Evolutionary conservation across 2,888 invertebrate species (phyloP).

Genomic region (Chirona hameri): DNA sequence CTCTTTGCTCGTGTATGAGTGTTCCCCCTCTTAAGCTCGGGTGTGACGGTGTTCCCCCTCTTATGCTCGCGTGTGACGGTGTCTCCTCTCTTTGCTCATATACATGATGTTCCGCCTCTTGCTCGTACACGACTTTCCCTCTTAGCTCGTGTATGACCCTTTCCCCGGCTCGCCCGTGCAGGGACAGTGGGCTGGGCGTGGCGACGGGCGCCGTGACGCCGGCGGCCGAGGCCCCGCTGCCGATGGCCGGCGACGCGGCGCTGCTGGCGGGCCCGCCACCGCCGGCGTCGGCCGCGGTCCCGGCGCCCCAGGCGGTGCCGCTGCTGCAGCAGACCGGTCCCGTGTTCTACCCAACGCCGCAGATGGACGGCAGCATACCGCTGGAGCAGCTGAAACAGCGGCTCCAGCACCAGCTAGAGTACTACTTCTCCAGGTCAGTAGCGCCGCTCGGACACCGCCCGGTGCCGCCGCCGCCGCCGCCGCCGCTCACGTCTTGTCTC

Average conservation of each 20-base stretch:
- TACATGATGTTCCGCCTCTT: too few relatives aligned
- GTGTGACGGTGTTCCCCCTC: too few relatives aligned
- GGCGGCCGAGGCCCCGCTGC: background rate
- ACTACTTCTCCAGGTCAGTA: conserved; percentile 78
- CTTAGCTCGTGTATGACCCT: too few relatives aligned
- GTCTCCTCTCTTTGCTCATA: too few relatives aligned
- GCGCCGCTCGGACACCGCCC: background rate
- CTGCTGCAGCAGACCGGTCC: conserved; percentile 46
- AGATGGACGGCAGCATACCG: conserved; percentile 49
- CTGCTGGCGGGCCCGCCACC: conserved; percentile 40
- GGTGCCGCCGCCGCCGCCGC: too few relatives aligned
- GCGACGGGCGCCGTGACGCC: background rate
- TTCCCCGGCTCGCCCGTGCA: background rate
- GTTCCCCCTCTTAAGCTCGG: too few relatives aligned
- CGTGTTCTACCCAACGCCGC: conserved; percentile 44
- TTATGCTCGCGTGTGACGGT: too few relatives aligned
- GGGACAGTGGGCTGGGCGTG: conserved; percentile 8
- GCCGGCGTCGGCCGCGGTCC: conserved; percentile 49
- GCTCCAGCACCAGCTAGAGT: conserved; percentile 78
- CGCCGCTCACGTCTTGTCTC: too few relatives aligned
- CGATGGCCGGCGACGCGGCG: conserved; percentile 39
- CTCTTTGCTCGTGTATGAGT: too few relatives aligned
- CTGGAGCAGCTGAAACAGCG: conserved; percentile 71
- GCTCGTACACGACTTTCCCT: too few relatives aligned
- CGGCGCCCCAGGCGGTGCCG: conserved; percentile 48